Evolutionary conservation across 2,113 vertebrate genomes (phyloP), one percentile per base, ranked within the genome.

Genomic region (Telmatochromis bifrenatus): DNA sequence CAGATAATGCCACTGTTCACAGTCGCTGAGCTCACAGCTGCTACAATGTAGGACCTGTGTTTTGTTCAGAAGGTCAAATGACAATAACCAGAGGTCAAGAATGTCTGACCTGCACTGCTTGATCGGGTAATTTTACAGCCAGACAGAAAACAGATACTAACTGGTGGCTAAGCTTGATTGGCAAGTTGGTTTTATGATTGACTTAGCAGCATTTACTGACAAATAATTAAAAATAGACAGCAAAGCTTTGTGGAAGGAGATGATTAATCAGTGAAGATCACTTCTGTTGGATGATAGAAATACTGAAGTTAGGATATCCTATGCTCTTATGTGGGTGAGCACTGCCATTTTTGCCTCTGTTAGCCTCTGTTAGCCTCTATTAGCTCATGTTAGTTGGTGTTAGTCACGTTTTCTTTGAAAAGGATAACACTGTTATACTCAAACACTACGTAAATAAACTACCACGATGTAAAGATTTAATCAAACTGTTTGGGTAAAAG

Each of bases 31-130:
- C 28, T 37, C 75, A 80, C 84, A 62, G 83, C 81, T 70, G 56
- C 53, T 42, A 9, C 21, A 56, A 23, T 33, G 33, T 21, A 19
- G 2, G 70, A 53, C 65, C n/a, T 77, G 54, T 4, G 19, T 35
- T 89, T 91, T 90, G 84, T 89, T 82, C 79, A 23, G 31, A 15
- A 83, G 58, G 83, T 91, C 75, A 93, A 89, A 85, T 68, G 55
- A 82, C 73, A 80, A 75, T 42, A 82, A 73, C 28, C 55, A 62
- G 37, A 89, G 91, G 90, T 93, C 83, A 58, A 23, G 62, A 90
- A 68, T 75, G 10, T 9, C 53, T 35, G 83, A 80, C 84, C 80
- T 53, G 68, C 28, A 10, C 51, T 28, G 49, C 33, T 58, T 84
- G 49, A 51, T 53, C 8, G 3, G 45, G 5, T 17, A 14, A 35